Percentiles rank a stretch among this genome's conserved stretches.
phyloP scores from a whole-genome alignment of 2,888 invertebrate genomes.

The Amaurobius ferox region DNA sequence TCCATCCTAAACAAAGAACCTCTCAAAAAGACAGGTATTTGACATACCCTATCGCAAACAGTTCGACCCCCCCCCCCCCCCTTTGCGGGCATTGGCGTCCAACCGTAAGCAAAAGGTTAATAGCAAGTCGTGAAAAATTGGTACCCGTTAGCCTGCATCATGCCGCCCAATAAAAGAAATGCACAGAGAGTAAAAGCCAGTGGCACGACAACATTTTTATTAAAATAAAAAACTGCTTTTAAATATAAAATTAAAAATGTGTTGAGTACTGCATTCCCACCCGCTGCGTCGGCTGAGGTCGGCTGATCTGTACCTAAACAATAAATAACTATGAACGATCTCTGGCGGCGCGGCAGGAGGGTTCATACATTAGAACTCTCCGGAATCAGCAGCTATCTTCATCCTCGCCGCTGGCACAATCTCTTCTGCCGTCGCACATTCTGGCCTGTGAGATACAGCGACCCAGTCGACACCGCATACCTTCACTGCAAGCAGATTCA shows the following conservation, averaged over 20 bases:
- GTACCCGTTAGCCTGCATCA: too few species aligned
- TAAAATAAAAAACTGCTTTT: neutral
- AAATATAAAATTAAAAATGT: neutral
- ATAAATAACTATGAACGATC: slow-evolving; percentile 9
- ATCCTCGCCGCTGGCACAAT: slow-evolving; percentile 80
- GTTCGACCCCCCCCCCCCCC: too few species aligned
- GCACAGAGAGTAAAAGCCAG: neutral
- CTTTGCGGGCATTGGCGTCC: too few species aligned
- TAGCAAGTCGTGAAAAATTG: too few species aligned
- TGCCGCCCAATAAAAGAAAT: too few species aligned
- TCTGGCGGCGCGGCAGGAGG: neutral
- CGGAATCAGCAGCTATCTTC: slow-evolving; percentile 80
- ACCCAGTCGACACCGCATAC: slow-evolving; percentile 83
- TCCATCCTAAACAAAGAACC: too few species aligned
- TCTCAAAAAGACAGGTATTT: too few species aligned
- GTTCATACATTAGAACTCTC: neutral
- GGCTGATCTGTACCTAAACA: neutral
- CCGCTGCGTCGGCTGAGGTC: slow-evolving; percentile 1
- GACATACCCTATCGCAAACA: too few species aligned
- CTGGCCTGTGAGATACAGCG: slow-evolving; percentile 80
- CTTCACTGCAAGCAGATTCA: slow-evolving; percentile 22
- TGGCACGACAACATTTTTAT: neutral
- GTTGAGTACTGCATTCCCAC: neutral
- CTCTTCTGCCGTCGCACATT: slow-evolving; percentile 87
- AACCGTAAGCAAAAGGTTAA: too few species aligned